Conservation (phyloP, 2,113 vertebrate species). For the Uropsilus gracilis region DNA sequence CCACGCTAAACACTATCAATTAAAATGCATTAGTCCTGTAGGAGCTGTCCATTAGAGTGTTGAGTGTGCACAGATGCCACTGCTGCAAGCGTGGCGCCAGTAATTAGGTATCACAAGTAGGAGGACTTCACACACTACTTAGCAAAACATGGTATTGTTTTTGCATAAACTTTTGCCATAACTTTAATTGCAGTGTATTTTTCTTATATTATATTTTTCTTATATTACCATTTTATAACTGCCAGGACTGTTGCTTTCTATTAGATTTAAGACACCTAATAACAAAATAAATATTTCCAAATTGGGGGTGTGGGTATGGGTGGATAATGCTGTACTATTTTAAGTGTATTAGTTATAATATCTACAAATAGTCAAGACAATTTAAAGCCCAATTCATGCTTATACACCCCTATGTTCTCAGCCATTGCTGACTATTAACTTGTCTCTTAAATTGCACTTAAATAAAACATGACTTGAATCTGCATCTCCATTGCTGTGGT, state of each 20-base stretch:
- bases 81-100: slow-evolving; percentile 84
- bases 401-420: slow-evolving; percentile 82
- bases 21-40: slow-evolving; percentile 92
- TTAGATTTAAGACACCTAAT: slow-evolving; percentile 80
- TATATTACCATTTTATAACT: slow-evolving; percentile 78
- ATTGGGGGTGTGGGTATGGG: not conserved
- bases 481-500: slow-evolving; percentile 50
- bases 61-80: slow-evolving; percentile 88
- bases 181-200: slow-evolving; percentile 82
- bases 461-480: slow-evolving; percentile 76
- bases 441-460: slow-evolving; percentile 80
- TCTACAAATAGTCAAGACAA: slow-evolving; percentile 86
- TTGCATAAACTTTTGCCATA: slow-evolving; percentile 82
- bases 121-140: slow-evolving; percentile 87
- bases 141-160: slow-evolving; percentile 83
- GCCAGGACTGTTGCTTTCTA: slow-evolving; percentile 80
- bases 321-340: slow-evolving; percentile 66
- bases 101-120: slow-evolving; percentile 87
- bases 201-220: too few species aligned
- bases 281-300: slow-evolving; percentile 83
- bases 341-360: slow-evolving; percentile 84
- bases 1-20: slow-evolving; percentile 88
- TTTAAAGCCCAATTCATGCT: slow-evolving; percentile 85
- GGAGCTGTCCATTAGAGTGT: slow-evolving; percentile 88
- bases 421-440: slow-evolving; percentile 82